Base-by-base conservation (phyloP, 2,888 invertebrate genomes). In the Mantis religiosa region DNA sequence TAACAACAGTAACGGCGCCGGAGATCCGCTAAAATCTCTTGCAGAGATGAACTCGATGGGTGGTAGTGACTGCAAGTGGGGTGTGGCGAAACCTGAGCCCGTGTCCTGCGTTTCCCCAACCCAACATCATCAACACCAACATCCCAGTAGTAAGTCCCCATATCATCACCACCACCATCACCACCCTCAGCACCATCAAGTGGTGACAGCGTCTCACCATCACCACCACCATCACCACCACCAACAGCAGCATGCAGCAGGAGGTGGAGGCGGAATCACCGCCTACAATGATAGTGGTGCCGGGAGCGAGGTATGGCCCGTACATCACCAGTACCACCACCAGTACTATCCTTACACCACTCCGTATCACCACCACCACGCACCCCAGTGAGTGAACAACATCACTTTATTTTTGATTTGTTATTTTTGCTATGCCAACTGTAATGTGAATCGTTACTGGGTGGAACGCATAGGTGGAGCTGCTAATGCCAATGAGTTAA, bases 341-440 rank as follows among this genome's bases (percentile, higher is more conserved):
- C 95, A 95, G 94, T 95, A 95, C 94, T 95, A 95, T 94, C 94
- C 95, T 93, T 95, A 95, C 91, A 92, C 91, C 91, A 91, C 93
- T 92, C 93, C 92, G 93, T 93, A 93, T 93, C 93, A 92, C 85
- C 89, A 87, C 90, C 91, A 91, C 90, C 92, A 91, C 91, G 91
- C 91, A 91, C 93, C 94, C 94, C 94, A 94, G 94, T 94, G 94
- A 95, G 94, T 94, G 94, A 89, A 86, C 83, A 82, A 71, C 71
- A 81, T 88, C 89, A 90, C 89, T 90, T 89, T 89, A 89, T 89
- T 88, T 71, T 90, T 89, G 82, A 84, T 87, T 87, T 89, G 88
- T 84, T 88, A 84, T 88, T 84, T 86, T 41, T 28, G 47, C 30
- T 82, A 71, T 71, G 25, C 20, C 54, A 71, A 20, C 25, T 71